These are phyloP conservation scores for Brachyhypopomus occidentalis DNA, from an alignment of 2,113 vertebrate species.

Conservation along the genomic window DNA sequence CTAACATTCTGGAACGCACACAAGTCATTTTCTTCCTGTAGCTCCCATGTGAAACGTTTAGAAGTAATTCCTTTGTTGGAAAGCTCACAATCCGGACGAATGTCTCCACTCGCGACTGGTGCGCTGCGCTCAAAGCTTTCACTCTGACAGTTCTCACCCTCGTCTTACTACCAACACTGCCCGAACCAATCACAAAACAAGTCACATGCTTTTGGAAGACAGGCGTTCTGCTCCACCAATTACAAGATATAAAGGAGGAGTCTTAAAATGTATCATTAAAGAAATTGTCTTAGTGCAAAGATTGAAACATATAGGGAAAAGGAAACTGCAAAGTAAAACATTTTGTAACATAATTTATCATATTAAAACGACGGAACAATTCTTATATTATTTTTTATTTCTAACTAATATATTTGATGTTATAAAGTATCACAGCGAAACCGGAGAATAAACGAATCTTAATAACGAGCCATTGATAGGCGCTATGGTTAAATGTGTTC, in stretches of 20 bases:
- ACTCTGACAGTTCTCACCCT: constrained; percentile 48
- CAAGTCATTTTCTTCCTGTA: constrained; percentile 37
- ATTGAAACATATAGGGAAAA: too few relatives aligned
- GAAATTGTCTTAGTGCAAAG: constrained; percentile 1
- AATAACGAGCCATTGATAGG: too few relatives aligned
- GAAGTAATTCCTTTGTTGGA: constrained; percentile 11
- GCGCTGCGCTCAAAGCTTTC: constrained; percentile 12
- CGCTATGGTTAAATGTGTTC: too few relatives aligned
- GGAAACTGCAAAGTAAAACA: too few relatives aligned
- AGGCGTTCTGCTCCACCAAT: constrained; percentile 28
- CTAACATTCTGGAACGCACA: constrained; percentile 45
- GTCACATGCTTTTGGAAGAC: background rate
- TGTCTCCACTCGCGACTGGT: constrained; percentile 16
- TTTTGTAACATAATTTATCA: too few relatives aligned
- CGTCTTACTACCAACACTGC: constrained; percentile 37
- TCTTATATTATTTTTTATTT: too few relatives aligned
- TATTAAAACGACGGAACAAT: too few relatives aligned
- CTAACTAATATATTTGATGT: too few relatives aligned
- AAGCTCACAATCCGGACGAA: background rate
- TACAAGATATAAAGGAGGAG: background rate
- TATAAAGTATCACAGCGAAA: too few relatives aligned
- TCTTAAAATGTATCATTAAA: background rate
- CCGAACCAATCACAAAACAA: constrained; percentile 26
- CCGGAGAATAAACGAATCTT: too few relatives aligned
- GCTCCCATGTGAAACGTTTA: constrained; percentile 50